Evolutionary conservation across 2,888 invertebrate genomes (phyloP).

Genomic region (Noctua comes): DNA sequence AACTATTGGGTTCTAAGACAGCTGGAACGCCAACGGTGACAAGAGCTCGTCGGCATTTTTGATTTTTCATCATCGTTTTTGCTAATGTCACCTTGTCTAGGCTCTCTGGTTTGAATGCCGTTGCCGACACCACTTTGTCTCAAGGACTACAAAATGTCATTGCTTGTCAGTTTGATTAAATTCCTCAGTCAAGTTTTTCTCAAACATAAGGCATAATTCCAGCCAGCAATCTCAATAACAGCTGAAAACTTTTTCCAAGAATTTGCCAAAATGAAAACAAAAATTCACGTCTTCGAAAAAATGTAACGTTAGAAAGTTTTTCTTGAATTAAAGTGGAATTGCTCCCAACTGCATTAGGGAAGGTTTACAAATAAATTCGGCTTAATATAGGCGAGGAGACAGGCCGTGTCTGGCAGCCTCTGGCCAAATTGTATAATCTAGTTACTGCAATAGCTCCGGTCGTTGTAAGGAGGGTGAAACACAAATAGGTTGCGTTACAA

Average conservation of each 20-base stretch:
- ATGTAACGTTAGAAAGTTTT: neutral
- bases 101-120: neutral
- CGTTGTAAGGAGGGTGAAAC: neutral
- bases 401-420: neutral
- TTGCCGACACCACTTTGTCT: neutral
- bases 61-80: neutral
- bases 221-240: slow-evolving; percentile 2
- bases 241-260: neutral
- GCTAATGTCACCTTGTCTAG: neutral
- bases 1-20: too few species aligned
- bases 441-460: slow-evolving; percentile 10
- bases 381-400: neutral
- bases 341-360: slow-evolving; percentile 22
- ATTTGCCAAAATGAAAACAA: neutral
- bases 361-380: slow-evolving; percentile 23
- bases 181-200: neutral
- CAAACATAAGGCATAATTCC: neutral
- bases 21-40: too few species aligned
- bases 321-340: slow-evolving; percentile 3
- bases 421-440: slow-evolving; percentile 9
- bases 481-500: slow-evolving; percentile 25
- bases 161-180: slow-evolving; percentile 4
- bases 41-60: too few species aligned
- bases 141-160: neutral
- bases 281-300: neutral